Percentiles rank a stretch among this genome's conserved stretches.
These are phyloP conservation scores for Nomada ruficornis DNA, from an alignment of 2,888 invertebrate species.

Conservation along the genomic window DNA sequence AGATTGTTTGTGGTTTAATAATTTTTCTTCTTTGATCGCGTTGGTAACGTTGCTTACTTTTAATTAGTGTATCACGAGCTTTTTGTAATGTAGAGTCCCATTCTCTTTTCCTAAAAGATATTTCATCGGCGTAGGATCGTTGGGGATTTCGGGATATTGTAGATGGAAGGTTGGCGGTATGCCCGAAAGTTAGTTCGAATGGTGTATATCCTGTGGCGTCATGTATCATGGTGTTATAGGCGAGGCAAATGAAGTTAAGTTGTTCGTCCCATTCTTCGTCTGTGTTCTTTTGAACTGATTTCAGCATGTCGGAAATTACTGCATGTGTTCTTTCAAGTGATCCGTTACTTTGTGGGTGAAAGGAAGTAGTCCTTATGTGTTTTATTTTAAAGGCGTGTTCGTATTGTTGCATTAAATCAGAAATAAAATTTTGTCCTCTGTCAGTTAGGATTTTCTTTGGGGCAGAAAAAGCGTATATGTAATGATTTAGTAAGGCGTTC, in stretches of 20 bases:
- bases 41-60: not conserved
- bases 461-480: no score
- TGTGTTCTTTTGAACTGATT: conserved; percentile 1
- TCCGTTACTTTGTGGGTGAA: conserved; percentile 12
- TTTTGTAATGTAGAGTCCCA: not conserved
- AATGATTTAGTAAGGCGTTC: no score
- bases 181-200: no score
- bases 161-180: no score
- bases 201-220: not conserved
- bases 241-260: conserved; percentile 4
- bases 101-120: not conserved
- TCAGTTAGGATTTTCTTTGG: no score
- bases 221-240: not conserved
- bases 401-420: no score
- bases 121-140: not conserved
- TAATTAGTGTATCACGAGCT: not conserved
- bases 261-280: conserved; percentile 10
- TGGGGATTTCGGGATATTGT: not conserved
- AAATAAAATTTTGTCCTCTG: no score
- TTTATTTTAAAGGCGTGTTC: no score
- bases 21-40: not conserved
- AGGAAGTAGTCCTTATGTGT: not conserved
- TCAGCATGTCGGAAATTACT: conserved; percentile 13
- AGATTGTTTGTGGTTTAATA: not conserved
- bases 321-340: conserved; percentile 4